Percentiles rank a stretch among this genome's conserved stretches.
phyloP scores from a whole-genome alignment of 2,113 vertebrate species.

The Hydrochoerus hydrochaeris region DNA sequence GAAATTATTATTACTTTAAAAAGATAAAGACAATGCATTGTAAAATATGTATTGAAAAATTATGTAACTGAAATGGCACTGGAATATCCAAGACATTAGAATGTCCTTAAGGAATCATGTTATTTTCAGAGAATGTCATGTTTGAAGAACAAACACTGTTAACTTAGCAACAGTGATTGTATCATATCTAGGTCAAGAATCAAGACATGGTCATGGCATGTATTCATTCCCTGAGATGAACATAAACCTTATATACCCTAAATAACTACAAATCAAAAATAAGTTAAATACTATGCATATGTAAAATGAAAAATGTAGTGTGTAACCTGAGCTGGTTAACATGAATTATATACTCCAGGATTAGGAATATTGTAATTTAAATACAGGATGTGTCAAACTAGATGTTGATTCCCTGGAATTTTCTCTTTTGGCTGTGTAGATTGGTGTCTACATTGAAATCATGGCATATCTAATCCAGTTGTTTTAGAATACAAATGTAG shows the following conservation, averaged over 20 bases:
- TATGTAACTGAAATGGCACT: neutral
- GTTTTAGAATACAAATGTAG: neutral
- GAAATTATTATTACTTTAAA: neutral
- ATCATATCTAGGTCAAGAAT: neutral
- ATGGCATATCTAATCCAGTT: neutral
- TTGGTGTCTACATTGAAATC: neutral
- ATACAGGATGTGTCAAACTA: too few relatives aligned
- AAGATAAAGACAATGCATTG: neutral
- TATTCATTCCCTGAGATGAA: neutral
- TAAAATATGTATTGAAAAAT: neutral
- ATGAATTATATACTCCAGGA: neutral
- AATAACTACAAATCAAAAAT: neutral
- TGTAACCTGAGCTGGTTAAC: neutral
- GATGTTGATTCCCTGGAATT: neutral
- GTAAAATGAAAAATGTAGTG: neutral
- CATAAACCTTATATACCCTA: neutral
- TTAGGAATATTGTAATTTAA: neutral
- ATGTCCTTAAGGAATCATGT: neutral
- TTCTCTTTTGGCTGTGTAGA: neutral
- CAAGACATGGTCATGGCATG: neutral
- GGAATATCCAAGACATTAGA: neutral
- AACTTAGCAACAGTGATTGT: neutral
- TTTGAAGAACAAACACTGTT: neutral
- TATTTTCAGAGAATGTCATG: neutral
- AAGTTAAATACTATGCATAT: neutral